Evolutionary conservation across 2,888 invertebrate species (phyloP), one percentile per base, ranked within the genome.

Genomic region (Nephrotoma appendiculata): DNA sequence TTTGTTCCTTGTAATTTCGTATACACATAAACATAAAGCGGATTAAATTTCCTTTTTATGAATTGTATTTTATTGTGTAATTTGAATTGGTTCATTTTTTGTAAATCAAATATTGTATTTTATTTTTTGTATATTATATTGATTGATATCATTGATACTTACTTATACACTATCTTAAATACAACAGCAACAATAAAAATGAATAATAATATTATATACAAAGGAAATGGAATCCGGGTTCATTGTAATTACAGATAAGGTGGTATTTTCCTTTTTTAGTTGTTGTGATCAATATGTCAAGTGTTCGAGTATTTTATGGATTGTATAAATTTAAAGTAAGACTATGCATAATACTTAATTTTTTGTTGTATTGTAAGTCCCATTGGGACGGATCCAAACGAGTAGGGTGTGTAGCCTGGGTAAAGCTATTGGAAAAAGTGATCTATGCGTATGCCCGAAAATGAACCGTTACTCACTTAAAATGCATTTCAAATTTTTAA

Each of bases 101-200:
- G 11, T 84, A 84, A 41, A 84, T 84, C 84, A 42, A 84, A 84
- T 42, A 84, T 84, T 43, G 84, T 43, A 83, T 57, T 57, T 57
- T 57, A 6, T 15, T 57, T 57, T 15, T 15, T 31, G 31, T 31
- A 5, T 57, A 31, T 71, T 31, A 5, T 57, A 31, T 71, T 71
- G 71, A 71, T 71, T 71, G 71, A 71, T 71, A 71, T 9, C 71
- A 71, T 71, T 71, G 71, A 71, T 71, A 71, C 71, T 71, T 71
- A 71, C 71, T 85, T 85, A 43, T 85, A 85, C 84, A 85, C 84
- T 71, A 71, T 71, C 71, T 71, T 71, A 71, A 71, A 71, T 85
- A 85, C 6, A 85, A 83, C 83, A 83, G n/a, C 41, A n/a, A 85
- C 42, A 85, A 15, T 42, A 42, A 71, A 42, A 85, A 85, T 71